Conservation (phyloP, 2,888 invertebrate genomes). For the Euphydryas editha region DNA sequence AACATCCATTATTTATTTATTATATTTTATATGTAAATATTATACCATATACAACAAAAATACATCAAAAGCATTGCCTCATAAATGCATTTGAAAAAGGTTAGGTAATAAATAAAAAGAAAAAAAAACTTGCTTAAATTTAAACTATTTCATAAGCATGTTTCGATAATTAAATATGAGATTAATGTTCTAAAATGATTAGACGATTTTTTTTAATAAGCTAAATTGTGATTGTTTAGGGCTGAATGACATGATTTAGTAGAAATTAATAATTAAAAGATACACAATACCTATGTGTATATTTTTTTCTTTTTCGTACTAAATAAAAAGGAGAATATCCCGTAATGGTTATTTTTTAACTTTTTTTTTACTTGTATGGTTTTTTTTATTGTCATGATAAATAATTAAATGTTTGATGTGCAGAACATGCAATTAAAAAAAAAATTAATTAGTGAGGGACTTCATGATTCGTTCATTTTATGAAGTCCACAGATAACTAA, state of each 20-base stretch:
- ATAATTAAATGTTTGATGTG: conserved; percentile 1
- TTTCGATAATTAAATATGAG: neutral
- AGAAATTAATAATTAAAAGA: too few species aligned
- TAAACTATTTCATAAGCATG: neutral
- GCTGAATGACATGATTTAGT: too few species aligned
- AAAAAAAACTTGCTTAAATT: neutral
- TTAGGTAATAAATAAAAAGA: too few species aligned
- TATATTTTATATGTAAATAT: neutral
- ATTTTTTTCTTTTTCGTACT: too few species aligned
- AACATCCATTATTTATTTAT: neutral
- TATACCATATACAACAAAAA: conserved; percentile 6
- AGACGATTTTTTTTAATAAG: too few species aligned
- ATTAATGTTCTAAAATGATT: too few species aligned
- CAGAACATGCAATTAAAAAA: conserved; percentile 18
- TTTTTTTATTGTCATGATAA: too few species aligned
- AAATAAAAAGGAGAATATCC: too few species aligned
- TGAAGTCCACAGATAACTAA: conserved; percentile 15
- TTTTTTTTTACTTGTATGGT: too few species aligned
- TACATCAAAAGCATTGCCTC: conserved; percentile 1
- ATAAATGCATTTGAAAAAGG: neutral
- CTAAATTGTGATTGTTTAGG: too few species aligned
- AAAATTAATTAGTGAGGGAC: neutral
- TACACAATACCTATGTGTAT: too few species aligned
- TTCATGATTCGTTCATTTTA: conserved; percentile 6
- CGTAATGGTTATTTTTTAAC: too few species aligned